These are phyloP conservation scores for Ranitomeya imitator DNA, from an alignment of 2,113 vertebrate species.

Conservation along the genomic window DNA sequence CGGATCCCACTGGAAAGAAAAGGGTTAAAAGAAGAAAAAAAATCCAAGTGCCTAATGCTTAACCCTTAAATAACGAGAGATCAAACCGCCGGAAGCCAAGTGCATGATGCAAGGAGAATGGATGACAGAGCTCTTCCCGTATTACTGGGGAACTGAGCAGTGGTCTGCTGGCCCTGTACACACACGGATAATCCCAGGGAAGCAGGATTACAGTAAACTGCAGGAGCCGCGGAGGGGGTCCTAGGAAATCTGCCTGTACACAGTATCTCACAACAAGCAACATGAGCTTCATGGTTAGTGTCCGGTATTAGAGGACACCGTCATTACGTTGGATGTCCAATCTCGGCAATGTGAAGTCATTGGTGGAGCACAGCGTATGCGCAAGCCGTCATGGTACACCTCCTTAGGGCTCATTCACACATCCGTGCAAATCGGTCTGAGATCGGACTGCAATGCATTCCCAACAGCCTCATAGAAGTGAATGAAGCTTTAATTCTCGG, in stretches of 20 bases:
- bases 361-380: not conserved
- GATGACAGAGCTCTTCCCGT: slow-evolving; percentile 62
- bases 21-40: not conserved
- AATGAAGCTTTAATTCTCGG: too few relatives aligned
- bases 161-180: slow-evolving; percentile 59
- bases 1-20: not conserved
- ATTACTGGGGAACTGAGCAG: slow-evolving; percentile 57
- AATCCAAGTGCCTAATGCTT: not conserved
- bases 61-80: not conserved
- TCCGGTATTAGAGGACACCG: not conserved
- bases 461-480: too few relatives aligned
- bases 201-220: slow-evolving; percentile 71
- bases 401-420: too few relatives aligned
- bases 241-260: slow-evolving; percentile 53
- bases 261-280: slow-evolving; percentile 61
- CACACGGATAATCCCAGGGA: slow-evolving; percentile 69
- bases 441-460: too few relatives aligned
- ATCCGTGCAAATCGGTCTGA: too few relatives aligned
- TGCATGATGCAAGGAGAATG: slow-evolving; percentile 40
- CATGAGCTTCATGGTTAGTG: slow-evolving; percentile 59
- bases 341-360: not conserved
- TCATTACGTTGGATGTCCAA: not conserved
- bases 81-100: slow-evolving; percentile 10
- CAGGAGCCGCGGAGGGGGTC: slow-evolving; percentile 27
- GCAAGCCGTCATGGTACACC: not conserved